Base-by-base conservation (phyloP, 2,888 invertebrate species). In the Pachydiplax longipennis region DNA sequence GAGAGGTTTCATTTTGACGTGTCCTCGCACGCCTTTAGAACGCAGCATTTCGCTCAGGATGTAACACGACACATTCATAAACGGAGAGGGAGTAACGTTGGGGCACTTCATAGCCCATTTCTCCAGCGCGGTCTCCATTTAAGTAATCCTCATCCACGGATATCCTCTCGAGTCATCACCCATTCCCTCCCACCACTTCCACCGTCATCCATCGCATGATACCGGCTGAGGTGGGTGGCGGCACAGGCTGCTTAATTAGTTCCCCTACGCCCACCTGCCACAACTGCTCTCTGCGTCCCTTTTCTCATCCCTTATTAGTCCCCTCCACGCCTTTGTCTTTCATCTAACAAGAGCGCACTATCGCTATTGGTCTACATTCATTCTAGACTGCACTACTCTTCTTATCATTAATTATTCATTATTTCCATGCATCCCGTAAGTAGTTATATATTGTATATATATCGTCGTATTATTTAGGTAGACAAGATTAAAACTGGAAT, bases 161-260 rank as follows among this genome's bases (percentile, higher is more conserved):
- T 53, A 83, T 53, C 53, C 48, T 87, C 87, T 37, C 87, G 58
- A 53, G 87, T 87, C 87, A 87, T 87, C 87, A 25, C 58, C 58
- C 83, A 22, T n/a, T 10, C 83, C 48, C 53, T 35, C 15, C 83
- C 22, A 44, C 58, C 35, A 22, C 44, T 44, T 37, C 37, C 37
- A 25, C 53, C 48, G n/a, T 12, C 58, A 37, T 61, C 58, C 87
- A 87, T 87, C 61, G 87, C 61, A 87, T 87, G 61, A 87, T 37
- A 82, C 87, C 13, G 58, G 35, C 58, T 83, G 48, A 53, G 48
- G 53, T n/a, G 53, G 35, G 25, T 35, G 83, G 58, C 2, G 61
- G 61, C 58, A 37, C n/a, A 35, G 37, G 37, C 61, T 37, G 87
- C 87, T 87, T 87, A 87, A 87, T 87, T 87, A 87, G 87, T 87